Base-by-base conservation (phyloP, 2,888 invertebrate species). In the Sisyra terminalis region DNA sequence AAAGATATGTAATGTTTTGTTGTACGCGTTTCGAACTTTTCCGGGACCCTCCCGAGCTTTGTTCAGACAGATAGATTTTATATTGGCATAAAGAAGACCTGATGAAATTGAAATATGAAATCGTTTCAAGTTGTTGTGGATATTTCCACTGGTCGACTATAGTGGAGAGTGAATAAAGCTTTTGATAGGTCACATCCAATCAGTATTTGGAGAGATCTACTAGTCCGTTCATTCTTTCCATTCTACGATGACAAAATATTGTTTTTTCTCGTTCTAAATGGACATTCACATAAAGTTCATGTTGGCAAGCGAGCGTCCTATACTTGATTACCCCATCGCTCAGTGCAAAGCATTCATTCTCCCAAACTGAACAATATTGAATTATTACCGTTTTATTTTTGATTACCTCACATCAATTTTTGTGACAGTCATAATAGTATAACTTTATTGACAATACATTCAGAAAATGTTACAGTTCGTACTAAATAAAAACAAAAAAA, bases 1-100 rank as follows among this genome's bases (percentile, higher is more conserved):
- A 64, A 65, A 67, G 69, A 70, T 70, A 70, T 67, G 59, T 61
- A 55, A 55, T 51, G 52, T 53, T 50, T 40, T 30, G 17, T 39
- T 13, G 18, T 13, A 18, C 17, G 18, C 18, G 38, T 15, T 15
- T 34, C 34, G 34, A 17, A 11, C 18, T 15, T 40, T 29, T 30
- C 40, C 30, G n/a, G 5, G 5, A 40, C 16, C 29, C 40, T 11
- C 13, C 7, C n/a, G 11, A 30, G 15, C 13, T 13, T 15, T 14
- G 16, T 15, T 15, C 14, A 15, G n/a, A 40, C 29, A 40, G 56
- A 57, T 56, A 56, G 57, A 56, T 58, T 57, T 58, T 56, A 55
- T 58, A 57, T 58, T 50, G 55, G 50, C 47, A 45, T 40, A 41
- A 42, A 44, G 24, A 35, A 29, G 30, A 30, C 42, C 43, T 34